Evolutionary conservation across 53 echinoderm and acorn worm species (phyloP).

Genomic region (Antedon mediterranea): DNA sequence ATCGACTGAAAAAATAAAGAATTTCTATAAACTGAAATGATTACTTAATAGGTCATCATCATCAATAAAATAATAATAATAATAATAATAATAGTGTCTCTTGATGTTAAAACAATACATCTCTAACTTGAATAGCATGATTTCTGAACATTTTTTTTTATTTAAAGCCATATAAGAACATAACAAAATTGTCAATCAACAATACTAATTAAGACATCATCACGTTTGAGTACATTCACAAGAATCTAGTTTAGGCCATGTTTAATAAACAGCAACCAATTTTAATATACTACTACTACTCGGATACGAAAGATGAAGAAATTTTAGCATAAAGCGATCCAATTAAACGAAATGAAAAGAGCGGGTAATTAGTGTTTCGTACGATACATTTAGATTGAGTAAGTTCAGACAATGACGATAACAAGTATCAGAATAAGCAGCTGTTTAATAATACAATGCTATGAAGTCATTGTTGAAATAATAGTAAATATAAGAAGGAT

Average conservation of each 20-base stretch:
- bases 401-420: neutral
- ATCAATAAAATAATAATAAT: no score
- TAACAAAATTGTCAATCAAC: neutral
- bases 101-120: no score
- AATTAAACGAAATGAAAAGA: neutral
- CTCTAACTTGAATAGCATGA: no score
- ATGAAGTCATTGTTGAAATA: no score
- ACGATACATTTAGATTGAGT: neutral
- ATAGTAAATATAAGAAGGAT: no score
- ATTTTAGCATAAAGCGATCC: neutral
- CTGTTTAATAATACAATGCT: neutral
- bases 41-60: no score
- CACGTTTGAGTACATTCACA: neutral
- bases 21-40: no score
- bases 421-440: neutral
- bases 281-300: neutral
- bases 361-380: neutral
- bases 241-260: neutral
- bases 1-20: no score
- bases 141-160: no score
- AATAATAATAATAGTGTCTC: no score
- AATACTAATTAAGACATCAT: neutral
- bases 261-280: neutral
- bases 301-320: neutral
- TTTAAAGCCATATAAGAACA: neutral